Percentiles rank a stretch among this genome's conserved stretches.
phyloP scores from a whole-genome alignment of 2,888 invertebrate species.

The Hylaea fasciaria region DNA sequence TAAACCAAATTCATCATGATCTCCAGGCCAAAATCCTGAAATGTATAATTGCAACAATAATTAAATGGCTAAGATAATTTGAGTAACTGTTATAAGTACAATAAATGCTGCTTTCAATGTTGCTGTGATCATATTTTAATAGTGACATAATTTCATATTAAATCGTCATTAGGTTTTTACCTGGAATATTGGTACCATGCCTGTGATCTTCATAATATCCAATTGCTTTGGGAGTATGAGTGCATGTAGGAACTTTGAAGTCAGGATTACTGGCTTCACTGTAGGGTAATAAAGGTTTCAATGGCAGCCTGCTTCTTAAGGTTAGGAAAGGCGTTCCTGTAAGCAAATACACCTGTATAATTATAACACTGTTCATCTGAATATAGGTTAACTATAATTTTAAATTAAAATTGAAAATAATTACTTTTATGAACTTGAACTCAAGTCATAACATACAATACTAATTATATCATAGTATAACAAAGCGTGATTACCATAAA shows the following conservation, averaged over 20 bases:
- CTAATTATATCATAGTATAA: no score
- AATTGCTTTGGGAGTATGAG: slow-evolving; percentile 85
- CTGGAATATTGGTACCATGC: slow-evolving; percentile 91
- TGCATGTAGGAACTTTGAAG: slow-evolving; percentile 84
- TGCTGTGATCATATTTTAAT: no score
- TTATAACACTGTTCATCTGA: background rate
- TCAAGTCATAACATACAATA: no score
- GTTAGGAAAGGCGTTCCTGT: slow-evolving; percentile 87
- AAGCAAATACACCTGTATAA: slow-evolving; percentile 44
- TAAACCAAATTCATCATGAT: slow-evolving; percentile 90
- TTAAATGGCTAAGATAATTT: slow-evolving; percentile 6
- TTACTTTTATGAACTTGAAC: no score
- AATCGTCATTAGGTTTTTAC: slow-evolving; percentile 63
- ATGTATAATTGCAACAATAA: slow-evolving; percentile 1
- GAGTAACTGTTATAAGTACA: background rate
- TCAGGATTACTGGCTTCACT: slow-evolving; percentile 84
- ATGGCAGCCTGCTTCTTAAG: slow-evolving; percentile 88
- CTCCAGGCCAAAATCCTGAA: slow-evolving; percentile 94
- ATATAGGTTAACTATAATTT: no score
- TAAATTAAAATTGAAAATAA: no score
- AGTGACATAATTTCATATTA: background rate
- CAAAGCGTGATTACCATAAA: no score
- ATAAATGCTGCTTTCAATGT: background rate
- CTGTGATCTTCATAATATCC: slow-evolving; percentile 84
- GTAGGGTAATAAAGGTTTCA: slow-evolving; percentile 86